A percentile compares a stretch with the other conserved stretches of the same genome.
phyloP scores from a whole-genome alignment of 2,113 vertebrate species.

The Chauna torquata region DNA sequence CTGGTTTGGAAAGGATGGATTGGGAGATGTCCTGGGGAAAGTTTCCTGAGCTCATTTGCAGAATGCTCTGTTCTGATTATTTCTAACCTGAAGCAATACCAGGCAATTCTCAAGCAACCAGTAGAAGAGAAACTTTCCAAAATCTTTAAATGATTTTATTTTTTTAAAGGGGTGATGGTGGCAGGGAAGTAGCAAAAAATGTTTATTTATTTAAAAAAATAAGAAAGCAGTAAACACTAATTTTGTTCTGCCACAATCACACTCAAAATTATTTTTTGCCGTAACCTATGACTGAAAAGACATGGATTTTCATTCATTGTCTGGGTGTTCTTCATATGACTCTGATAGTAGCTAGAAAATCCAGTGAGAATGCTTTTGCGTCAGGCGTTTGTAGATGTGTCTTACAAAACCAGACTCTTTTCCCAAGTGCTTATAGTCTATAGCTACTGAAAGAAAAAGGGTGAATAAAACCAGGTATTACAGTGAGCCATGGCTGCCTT shows the following conservation, averaged over 20 bases:
- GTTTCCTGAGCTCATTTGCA: not conserved
- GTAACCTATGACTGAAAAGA: not conserved
- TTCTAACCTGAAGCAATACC: not conserved
- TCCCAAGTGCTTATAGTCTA: not conserved
- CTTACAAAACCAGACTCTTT: not conserved
- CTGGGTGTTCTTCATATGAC: not conserved
- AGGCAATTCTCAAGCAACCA: not conserved
- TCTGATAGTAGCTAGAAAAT: not conserved
- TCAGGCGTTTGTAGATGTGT: not conserved
- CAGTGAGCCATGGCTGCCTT: not conserved
- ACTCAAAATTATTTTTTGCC: not conserved
- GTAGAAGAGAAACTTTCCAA: not conserved
- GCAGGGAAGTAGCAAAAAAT: not conserved
- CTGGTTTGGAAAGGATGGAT: not conserved
- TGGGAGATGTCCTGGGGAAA: not conserved
- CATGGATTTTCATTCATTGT: not conserved
- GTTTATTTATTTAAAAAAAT: not conserved
- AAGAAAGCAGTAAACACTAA: not conserved
- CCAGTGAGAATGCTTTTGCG: not conserved
- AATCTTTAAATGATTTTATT: not conserved
- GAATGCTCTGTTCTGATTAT: not conserved
- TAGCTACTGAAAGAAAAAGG: not conserved
- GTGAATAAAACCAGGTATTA: not conserved
- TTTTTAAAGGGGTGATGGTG: not conserved
- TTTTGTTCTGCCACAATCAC: not conserved